Base-by-base conservation (phyloP, 2,888 invertebrate genomes). In the Icerya purchasi region DNA sequence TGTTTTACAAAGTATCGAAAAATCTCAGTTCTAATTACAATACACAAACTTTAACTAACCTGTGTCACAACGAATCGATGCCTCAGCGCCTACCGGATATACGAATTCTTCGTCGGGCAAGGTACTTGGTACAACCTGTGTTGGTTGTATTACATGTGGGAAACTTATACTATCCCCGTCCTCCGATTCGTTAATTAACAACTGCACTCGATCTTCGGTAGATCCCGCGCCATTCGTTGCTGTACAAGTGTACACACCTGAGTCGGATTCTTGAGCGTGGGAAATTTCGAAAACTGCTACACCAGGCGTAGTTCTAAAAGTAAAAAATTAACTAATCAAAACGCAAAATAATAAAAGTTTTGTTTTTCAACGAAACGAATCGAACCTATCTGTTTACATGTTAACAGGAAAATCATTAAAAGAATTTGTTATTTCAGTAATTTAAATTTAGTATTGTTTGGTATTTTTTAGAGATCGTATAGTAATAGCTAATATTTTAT, bases 181-280 rank as follows among this genome's bases (percentile, higher is more conserved):
- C 8, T 36, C 36, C 8, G 8, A 5, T 5, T 14, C 36, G 18
- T 54, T 59, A 2, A 86, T 77, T 10, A 76, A 70, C 10, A 86
- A 69, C 61, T 76, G 76, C 61, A 87, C 75, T 56, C 78, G 73
- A 61, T 81, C 81, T 66, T 81, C 80, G 1, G 73, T 72, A 51
- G 75, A 74, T 57, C 84, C 86, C 3, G 81, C 83, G 1, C 75
- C 71, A 61, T 81, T 84, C 0, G 72, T 72, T 0, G 84, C 88
- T 1, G 74, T 73, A 67, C 90, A 90, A 1, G 77, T 75, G 70
- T 88, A 89, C 18, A 77, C 76, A 10, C 85, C 86, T 62, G 79
- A 79, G 68, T 88, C 83, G 1, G 74, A 72, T 3, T 72, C 66
- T 0, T 76, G 72, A 50, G 79, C 77, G 3, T 76, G 72, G 5